Evolutionary conservation across 2,797 vertebrate species (phyloP).

Genomic region (Passerculus sandwichensis): DNA sequence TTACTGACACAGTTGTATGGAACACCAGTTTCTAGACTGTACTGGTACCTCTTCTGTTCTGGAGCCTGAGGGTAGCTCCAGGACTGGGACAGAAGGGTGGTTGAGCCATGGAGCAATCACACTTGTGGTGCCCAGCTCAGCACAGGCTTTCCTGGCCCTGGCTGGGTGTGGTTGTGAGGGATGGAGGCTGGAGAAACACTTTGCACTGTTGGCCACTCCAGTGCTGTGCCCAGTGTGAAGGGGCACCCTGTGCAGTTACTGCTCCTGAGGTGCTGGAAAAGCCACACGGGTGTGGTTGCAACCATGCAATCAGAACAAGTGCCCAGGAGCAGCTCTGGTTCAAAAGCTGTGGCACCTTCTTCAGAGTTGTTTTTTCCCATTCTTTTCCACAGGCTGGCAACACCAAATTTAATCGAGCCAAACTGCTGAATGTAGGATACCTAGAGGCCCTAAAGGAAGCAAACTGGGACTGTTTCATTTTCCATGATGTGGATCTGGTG

Average conservation of each 20-base stretch:
- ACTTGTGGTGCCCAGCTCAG: not conserved
- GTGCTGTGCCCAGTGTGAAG: fast-evolving
- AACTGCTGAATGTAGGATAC: slow-evolving; percentile 93
- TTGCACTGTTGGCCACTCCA: fast-evolving
- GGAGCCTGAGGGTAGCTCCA: not conserved
- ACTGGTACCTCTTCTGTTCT: not conserved
- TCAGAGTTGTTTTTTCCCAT: slow-evolving; percentile 1
- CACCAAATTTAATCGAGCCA: slow-evolving; percentile 93
- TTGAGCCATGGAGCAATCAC: not conserved
- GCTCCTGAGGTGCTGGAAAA: not conserved
- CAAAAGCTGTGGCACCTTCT: not conserved
- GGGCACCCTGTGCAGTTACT: not conserved
- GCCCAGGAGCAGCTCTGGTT: not conserved
- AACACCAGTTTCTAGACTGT: not conserved
- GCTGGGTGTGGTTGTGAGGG: not conserved
- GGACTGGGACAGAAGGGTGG: not conserved
- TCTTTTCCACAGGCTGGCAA: slow-evolving; percentile 82
- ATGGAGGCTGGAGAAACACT: not conserved
- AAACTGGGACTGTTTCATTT: slow-evolving; percentile 94
- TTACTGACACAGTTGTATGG: not conserved
- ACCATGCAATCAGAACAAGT: fast-evolving
- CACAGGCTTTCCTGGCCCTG: not conserved
- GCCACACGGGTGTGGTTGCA: fast-evolving
- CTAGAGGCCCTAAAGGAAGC: slow-evolving; percentile 92
- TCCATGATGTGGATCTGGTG: slow-evolving; percentile 96